Evolutionary conservation across 2,113 vertebrate genomes (phyloP), one percentile per base, ranked within the genome.

Genomic region (Fukomys damarensis): DNA sequence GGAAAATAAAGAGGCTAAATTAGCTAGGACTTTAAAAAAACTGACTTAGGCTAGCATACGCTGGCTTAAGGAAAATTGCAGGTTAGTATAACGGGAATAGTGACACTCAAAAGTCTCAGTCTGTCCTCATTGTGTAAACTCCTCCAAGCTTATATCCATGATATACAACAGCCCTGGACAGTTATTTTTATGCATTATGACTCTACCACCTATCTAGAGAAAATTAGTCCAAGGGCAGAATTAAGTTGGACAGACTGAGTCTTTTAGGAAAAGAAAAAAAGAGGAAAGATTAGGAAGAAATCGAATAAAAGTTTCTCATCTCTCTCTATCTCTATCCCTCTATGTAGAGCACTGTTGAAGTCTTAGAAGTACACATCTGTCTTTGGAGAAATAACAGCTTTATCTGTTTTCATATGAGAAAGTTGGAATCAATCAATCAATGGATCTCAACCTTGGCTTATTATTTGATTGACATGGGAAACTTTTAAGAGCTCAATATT

Each of bases 401-500:
- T 52, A 65, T 76, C 61, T 96, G n/a, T 92, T 84, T 89, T 88
- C 83, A 59, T 54, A 38, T 59, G 83, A 81, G 91, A 96, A 93
- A 89, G 58, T 54, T 70, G 72, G 17, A 87, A 43, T 52, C 49
- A 58, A 89, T 52, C 49, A 58, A 89, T 95, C 63, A 59, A 17
- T 93, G 93, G 35, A 70, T 91, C 52, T 80, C 83, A 87, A 68
- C 58, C 80, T 81, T 85, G 74, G 80, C 59, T 97, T 89, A 66
- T 83, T 86, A 84, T 84, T 84, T 90, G 74, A 94, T 86, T 83
- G 70, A 30, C 35, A 14, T 30, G 68, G 54, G 66, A 68, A 95
- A 70, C 30, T 96, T 90, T 96, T 22, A 28, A 92, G 61, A 58
- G 52, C 35, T 91, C 82, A 89, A 52, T 92, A 96, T 95, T 66